A percentile compares a stretch with the other conserved stretches of the same genome.
These are phyloP conservation scores for Lepidothrix coronata DNA, from an alignment of 2,113 vertebrate species.

Conservation along the genomic window DNA sequence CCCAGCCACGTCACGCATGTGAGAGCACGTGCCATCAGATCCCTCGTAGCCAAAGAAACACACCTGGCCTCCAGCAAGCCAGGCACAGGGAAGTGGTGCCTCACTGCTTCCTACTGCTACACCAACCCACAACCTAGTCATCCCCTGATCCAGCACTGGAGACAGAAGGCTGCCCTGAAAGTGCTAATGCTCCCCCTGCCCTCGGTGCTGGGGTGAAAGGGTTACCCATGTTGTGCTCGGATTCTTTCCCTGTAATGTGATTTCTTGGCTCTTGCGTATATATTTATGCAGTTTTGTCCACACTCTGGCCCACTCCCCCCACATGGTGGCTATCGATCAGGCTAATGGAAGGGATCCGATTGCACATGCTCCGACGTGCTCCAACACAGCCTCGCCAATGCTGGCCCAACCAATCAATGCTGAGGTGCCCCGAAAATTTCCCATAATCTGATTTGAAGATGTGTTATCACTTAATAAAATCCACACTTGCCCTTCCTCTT, in stretches of 20 bases:
- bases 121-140: neutral
- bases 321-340: constrained; percentile 84
- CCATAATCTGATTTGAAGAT: constrained; percentile 75
- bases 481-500: constrained; percentile 65
- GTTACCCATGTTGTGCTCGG: constrained; percentile 89
- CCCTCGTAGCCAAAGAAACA: neutral
- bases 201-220: constrained; percentile 86
- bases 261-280: constrained; percentile 88
- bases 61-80: neutral
- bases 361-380: constrained; percentile 88
- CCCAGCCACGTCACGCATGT: neutral
- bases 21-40: neutral
- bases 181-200: constrained; percentile 57
- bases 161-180: neutral
- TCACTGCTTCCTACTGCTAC: neutral
- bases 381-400: constrained; percentile 83
- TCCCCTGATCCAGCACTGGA: accelerated
- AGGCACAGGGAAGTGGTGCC: neutral
- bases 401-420: constrained; percentile 90
- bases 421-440: constrained; percentile 84
- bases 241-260: constrained; percentile 91
- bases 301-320: constrained; percentile 76
- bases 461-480: constrained; percentile 71
- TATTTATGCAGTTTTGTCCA: constrained; percentile 95
- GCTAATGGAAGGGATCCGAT: constrained; percentile 96